These are phyloP conservation scores for Asobara japonica DNA, from an alignment of 1,140 invertebrate species.

Conservation along the genomic window DNA sequence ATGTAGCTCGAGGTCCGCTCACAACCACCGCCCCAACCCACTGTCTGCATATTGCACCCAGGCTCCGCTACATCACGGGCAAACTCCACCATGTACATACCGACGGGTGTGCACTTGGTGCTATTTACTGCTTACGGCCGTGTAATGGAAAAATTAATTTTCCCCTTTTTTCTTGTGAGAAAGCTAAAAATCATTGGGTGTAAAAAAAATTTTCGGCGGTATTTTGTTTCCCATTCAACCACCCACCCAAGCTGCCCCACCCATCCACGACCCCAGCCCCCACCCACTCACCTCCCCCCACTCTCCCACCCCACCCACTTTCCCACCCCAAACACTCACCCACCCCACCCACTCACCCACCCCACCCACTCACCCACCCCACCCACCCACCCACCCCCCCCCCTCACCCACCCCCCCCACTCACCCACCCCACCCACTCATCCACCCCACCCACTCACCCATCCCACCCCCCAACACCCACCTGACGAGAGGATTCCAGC, in stretches of 20 bases:
- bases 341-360: slow-evolving; percentile 5
- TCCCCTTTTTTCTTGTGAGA: no score
- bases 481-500: no score
- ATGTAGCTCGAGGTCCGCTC: not conserved
- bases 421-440: no score
- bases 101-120: not conserved
- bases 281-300: no score
- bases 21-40: not conserved
- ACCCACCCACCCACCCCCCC: not conserved
- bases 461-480: no score
- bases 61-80: not conserved
- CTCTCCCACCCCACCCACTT: slow-evolving; percentile 26
- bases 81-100: not conserved
- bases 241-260: no score
- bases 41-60: not conserved
- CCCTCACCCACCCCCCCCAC: not conserved
- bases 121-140: not conserved
- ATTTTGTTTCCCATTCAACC: no score
- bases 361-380: slow-evolving; percentile 33
- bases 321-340: no score
- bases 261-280: no score
- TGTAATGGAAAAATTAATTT: not conserved
- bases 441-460: no score
- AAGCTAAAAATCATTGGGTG: no score
- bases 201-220: no score